phyloP scores from a whole-genome alignment of 2,888 invertebrate genomes.

The Platypus cylindrus region DNA sequence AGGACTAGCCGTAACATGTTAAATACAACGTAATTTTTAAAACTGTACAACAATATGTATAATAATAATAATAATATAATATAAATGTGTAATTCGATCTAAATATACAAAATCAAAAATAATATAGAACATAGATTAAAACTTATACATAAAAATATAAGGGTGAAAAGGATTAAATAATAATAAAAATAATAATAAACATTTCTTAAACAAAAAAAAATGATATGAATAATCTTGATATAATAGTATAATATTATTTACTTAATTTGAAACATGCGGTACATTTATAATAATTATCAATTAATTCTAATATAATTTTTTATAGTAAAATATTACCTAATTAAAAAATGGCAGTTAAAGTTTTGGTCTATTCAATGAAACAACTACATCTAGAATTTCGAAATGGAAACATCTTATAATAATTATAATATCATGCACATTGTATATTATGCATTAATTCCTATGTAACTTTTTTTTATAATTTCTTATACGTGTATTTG shows the following conservation, averaged over 20 bases:
- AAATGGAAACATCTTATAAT: too few species aligned
- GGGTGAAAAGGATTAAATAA: constrained; percentile 9
- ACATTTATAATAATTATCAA: constrained; percentile 6
- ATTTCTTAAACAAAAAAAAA: too few species aligned
- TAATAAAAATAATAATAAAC: too few species aligned
- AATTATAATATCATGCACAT: too few species aligned
- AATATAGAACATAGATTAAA: constrained; percentile 13
- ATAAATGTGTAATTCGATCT: constrained; percentile 33
- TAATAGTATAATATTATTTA: too few species aligned
- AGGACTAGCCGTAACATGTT: constrained; percentile 34
- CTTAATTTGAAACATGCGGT: constrained; percentile 10
- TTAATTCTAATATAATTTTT: background rate
- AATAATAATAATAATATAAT: too few species aligned
- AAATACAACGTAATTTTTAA: constrained; percentile 27
- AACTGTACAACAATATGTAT: constrained; percentile 34
- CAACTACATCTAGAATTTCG: constrained; percentile 8
- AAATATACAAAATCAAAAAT: constrained; percentile 25
- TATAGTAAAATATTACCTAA: constrained; percentile 9
- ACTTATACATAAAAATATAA: constrained; percentile 8
- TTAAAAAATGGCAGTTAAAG: constrained; percentile 15
- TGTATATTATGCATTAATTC: too few species aligned
- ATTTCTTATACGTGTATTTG: too few species aligned
- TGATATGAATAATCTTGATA: constrained; percentile 16
- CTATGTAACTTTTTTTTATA: too few species aligned
- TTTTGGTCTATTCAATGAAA: constrained; percentile 14